These are phyloP conservation scores for Chrysopilus asiliformis DNA, from an alignment of 2,888 invertebrate genomes.

Conservation along the genomic window DNA sequence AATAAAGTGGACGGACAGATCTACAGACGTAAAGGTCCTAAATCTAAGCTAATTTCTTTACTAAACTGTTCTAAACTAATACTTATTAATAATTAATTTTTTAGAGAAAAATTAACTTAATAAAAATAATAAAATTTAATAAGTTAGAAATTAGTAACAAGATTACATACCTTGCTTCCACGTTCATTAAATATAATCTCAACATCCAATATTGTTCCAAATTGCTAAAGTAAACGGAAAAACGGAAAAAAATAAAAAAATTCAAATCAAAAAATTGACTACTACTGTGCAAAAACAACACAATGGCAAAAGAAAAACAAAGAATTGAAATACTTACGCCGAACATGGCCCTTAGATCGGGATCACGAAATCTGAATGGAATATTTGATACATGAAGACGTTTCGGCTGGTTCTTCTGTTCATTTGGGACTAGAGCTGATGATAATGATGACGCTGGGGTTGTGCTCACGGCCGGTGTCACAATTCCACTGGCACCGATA, in stretches of 20 bases:
- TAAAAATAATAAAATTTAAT: neutral
- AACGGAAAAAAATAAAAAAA: neutral
- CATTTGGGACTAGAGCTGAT: slow-evolving; percentile 42
- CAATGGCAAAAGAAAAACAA: neutral
- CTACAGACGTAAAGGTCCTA: slow-evolving; percentile 3
- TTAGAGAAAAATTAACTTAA: slow-evolving; percentile 13
- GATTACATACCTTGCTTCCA: slow-evolving; percentile 90
- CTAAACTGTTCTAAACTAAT: slow-evolving; percentile 4
- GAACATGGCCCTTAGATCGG: slow-evolving; percentile 95
- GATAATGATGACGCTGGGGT: slow-evolving; percentile 32
- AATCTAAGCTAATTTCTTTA: neutral
- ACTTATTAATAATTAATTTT: slow-evolving; percentile 6
- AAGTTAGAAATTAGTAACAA: neutral
- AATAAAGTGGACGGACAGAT: slow-evolving; percentile 4
- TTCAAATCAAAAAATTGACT: no score
- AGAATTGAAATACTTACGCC: slow-evolving; percentile 61
- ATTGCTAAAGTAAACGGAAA: slow-evolving; percentile 67
- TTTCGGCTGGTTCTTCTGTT: slow-evolving; percentile 65
- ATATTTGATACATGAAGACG: slow-evolving; percentile 98
- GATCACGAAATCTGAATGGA: slow-evolving; percentile 98
- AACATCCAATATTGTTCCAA: slow-evolving; percentile 96
- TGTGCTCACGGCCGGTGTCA: slow-evolving; percentile 33
- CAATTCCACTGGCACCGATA: slow-evolving; percentile 22
- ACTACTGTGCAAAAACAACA: neutral
- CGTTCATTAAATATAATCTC: slow-evolving; percentile 99